These are phyloP conservation scores for Bufotes viridis DNA, from an alignment of 2,797 vertebrate genomes.

Conservation along the genomic window DNA sequence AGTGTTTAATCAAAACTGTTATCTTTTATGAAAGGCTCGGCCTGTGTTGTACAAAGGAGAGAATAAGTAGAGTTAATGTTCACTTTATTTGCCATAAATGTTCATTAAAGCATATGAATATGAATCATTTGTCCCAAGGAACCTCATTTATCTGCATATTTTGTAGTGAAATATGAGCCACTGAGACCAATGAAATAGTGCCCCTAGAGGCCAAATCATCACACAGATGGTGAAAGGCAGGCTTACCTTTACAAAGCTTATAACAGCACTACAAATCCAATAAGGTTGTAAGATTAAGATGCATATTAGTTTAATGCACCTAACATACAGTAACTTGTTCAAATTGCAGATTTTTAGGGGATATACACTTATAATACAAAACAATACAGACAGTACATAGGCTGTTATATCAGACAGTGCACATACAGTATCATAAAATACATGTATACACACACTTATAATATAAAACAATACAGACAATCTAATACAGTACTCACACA, in stretches of 20 bases:
- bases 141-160: constrained; percentile 31
- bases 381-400: neutral
- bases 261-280: constrained; percentile 13
- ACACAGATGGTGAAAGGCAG: neutral
- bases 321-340: neutral
- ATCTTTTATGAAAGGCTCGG: neutral
- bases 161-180: constrained; percentile 5
- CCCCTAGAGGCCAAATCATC: constrained; percentile 32
- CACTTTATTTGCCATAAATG: constrained; percentile 15
- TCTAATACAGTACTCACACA: neutral
- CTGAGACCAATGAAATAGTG: neutral
- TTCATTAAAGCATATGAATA: constrained; percentile 18
- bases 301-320: neutral
- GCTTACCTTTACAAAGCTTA: constrained; percentile 28
- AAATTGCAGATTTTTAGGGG: neutral
- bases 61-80: constrained; percentile 20
- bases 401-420: neutral
- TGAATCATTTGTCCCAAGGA: constrained; percentile 37
- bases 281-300: neutral
- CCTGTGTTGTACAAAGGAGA: neutral
- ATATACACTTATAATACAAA: neutral
- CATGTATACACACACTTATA: neutral
- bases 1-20: constrained; percentile 23
- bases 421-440: neutral
- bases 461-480: neutral